These are phyloP conservation scores for Yponomeuta cagnagella DNA, from an alignment of 2,888 invertebrate genomes.

Conservation along the genomic window DNA sequence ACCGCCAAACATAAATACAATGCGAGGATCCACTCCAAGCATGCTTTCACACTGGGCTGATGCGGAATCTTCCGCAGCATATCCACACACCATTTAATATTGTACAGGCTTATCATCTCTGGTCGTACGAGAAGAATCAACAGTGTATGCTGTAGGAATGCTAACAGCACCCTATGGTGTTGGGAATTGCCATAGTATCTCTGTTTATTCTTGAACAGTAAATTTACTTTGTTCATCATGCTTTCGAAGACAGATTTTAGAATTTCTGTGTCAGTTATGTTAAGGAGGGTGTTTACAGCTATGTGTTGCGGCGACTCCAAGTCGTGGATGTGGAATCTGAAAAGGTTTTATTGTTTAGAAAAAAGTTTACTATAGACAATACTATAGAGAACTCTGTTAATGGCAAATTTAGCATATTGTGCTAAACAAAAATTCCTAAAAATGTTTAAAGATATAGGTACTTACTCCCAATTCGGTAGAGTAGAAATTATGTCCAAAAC, in stretches of 20 bases:
- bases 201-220: slow-evolving; percentile 47
- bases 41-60: slow-evolving; percentile 52
- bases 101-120: slow-evolving; percentile 27
- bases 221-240: slow-evolving; percentile 45
- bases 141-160: slow-evolving; percentile 49
- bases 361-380: neutral
- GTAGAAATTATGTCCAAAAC: neutral
- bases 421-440: no score
- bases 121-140: slow-evolving; percentile 39
- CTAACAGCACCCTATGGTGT: slow-evolving; percentile 48
- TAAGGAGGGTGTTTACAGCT: slow-evolving; percentile 38
- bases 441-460: neutral
- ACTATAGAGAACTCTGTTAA: neutral
- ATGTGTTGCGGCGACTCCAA: slow-evolving; percentile 34
- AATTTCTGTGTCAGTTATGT: slow-evolving; percentile 36
- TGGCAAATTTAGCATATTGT: neutral
- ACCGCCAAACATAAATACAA: slow-evolving; percentile 51
- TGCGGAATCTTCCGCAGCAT: slow-evolving; percentile 55
- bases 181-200: slow-evolving; percentile 63
- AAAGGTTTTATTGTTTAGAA: neutral
- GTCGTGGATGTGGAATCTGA: neutral
- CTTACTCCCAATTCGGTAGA: neutral
- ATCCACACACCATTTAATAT: slow-evolving; percentile 45
- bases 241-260: slow-evolving; percentile 35
- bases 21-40: slow-evolving; percentile 59